Evolutionary conservation across 2,113 vertebrate species (phyloP).

Genomic region (Dendrocopos noguchii): DNA sequence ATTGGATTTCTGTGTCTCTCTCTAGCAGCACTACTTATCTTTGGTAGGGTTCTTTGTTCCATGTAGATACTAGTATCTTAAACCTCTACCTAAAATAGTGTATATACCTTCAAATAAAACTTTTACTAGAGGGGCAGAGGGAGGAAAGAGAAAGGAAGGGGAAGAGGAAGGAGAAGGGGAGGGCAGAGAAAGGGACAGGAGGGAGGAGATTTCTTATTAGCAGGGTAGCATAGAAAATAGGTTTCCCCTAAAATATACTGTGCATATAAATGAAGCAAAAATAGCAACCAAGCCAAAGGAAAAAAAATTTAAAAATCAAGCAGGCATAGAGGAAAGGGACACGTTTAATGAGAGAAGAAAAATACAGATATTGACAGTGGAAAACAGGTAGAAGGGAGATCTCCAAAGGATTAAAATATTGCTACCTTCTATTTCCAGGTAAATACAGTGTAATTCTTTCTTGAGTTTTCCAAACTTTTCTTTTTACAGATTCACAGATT

Average conservation of each 20-base stretch:
- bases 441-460: conserved; percentile 11
- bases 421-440: conserved; percentile 29
- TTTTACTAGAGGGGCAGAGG: neutral
- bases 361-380: conserved; percentile 82
- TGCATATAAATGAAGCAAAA: neutral
- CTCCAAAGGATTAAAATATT: conserved; percentile 64
- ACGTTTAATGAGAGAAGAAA: conserved; percentile 91
- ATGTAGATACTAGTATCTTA: neutral
- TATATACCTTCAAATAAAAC: neutral
- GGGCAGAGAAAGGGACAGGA: neutral
- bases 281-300: conserved; percentile 16
- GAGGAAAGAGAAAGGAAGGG: neutral
- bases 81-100: neutral
- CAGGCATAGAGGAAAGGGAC: conserved; percentile 78
- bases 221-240: neutral
- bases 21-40: neutral
- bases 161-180: neutral
- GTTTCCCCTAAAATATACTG: neutral
- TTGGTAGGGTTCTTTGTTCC: neutral
- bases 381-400: conserved; percentile 68
- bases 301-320: conserved; percentile 35
- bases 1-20: neutral
- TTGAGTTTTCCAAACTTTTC: neutral
- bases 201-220: neutral
- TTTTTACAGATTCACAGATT: neutral